Base-by-base conservation (phyloP, 2,113 vertebrate genomes). In the Rostratula benghalensis region DNA sequence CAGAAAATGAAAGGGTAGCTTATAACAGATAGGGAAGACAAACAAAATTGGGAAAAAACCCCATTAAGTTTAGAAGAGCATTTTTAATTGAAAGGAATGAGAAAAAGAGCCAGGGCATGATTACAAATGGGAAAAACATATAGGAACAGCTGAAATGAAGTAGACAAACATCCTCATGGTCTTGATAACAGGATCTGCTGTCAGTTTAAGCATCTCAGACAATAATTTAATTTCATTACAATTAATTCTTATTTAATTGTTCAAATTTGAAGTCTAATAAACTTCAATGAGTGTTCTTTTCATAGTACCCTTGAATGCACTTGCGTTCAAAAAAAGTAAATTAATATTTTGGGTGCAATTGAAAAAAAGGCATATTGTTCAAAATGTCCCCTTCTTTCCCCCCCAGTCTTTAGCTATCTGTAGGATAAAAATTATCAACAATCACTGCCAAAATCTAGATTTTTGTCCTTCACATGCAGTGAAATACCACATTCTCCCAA, bases 121-220 rank as follows among this genome's bases (percentile, higher is more conserved):
- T 79, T 70, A 60, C 28, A 79, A 93, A 67, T 77, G 91, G 63
- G 23, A 83, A 86, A 41, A 64, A 68, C 2, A 59, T 35, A 53
- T 86, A 90, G 41, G 64, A 88, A 75, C 30, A 94, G 61, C 35
- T 88, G 89, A 96, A 97, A 82, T 68, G 46, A 92, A 95, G 70
- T 71, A 64, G 74, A 68, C 74, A 31, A 89, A 91, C 25, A 59
- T 61, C 80, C 15, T 64, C 31, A 83, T 41, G 4, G 13, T 88
- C 80, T 87, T 80, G 48, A 41, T 81, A 73, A 83, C 22, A 94
- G 39, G 13, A 83, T 87, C 70, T 80, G 13, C 11, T 90, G 53
- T 39, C 18, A 83, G 5, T 30, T 95, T 63, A 94, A 83, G 16
- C 6, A 39, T 89, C 64, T 68, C 48, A 89, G 33, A 10, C 8